phyloP scores from a whole-genome alignment of 2,888 invertebrate species.

The Timandra comae region DNA sequence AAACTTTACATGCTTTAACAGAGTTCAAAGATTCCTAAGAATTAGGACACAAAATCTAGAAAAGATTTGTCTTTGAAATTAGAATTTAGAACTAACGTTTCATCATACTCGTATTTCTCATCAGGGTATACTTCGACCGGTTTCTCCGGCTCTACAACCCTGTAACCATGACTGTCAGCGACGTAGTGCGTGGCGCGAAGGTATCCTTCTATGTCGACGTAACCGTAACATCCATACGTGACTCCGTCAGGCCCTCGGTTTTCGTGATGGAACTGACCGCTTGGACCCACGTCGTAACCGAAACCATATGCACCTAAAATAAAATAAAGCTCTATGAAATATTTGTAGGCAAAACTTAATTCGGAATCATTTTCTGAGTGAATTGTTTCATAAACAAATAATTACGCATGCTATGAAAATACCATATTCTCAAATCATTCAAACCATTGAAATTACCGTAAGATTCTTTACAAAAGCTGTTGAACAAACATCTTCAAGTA shows the following conservation, averaged over 20 bases:
- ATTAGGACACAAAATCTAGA: no score
- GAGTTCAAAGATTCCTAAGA: no score
- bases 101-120: conserved; percentile 58
- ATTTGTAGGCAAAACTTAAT: no score
- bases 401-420: no score
- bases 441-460: not conserved
- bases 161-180: conserved; percentile 86
- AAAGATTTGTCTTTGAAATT: no score
- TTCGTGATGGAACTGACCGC: conserved; percentile 88
- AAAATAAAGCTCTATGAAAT: no score
- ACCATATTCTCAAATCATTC: no score
- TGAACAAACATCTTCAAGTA: conserved; percentile 3
- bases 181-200: conserved; percentile 85
- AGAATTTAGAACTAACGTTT: conserved; percentile 52
- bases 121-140: conserved; percentile 81
- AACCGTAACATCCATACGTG: conserved; percentile 88
- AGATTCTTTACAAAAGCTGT: conserved; percentile 1
- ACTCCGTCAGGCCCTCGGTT: conserved; percentile 85
- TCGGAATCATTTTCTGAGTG: no score
- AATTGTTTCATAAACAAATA: no score
- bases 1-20: no score
- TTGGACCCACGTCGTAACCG: conserved; percentile 85
- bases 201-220: conserved; percentile 81
- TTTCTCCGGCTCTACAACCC: conserved; percentile 82
- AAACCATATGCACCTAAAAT: conserved; percentile 82